Base-by-base conservation (phyloP, 1,140 invertebrate species). In the Steinernema feltiae region DNA sequence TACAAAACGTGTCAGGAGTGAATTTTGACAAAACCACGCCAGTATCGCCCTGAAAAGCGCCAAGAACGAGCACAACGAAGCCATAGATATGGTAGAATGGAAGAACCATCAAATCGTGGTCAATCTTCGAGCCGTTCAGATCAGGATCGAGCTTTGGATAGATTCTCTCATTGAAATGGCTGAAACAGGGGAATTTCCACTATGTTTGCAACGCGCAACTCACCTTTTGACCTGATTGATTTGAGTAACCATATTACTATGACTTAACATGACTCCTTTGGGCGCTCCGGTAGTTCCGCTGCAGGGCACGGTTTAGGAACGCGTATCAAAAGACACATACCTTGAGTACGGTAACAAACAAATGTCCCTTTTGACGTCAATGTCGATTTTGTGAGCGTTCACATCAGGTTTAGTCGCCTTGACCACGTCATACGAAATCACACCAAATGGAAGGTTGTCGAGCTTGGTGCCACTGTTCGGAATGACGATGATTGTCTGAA, bases 221-320 rank as follows among this genome's bases (percentile, higher is more conserved):
- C 24, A 63, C 53, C 7, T 27, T 63, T 21, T 21, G 24, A 92
- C 91, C 53, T 93, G 91, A 86, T 92, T 92, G 73, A 94, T 90
- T 2, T 92, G 92, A 1, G 93, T 17, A 3, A 82, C 35, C 48
- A 88, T 84, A 81, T 87, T 88, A 70, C 87, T 86, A 79, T 88
- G 87, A 78, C 83, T 86, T 3, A 88, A 76, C 87, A 88, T 88
- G 18, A 87, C 88, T 30, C 87, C 88, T 79, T 88, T 88, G 7
- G 87, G 87, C 79, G 86, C 85, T 30, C 87, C 88, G 71, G 88
- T 88, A 0, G 87, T 88, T 12, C 88, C 88, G 72, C 94, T 96
- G 24, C 7, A 63, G 24, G 24, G 12, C 15, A 27, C 7, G 7
- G 24, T 41, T 41, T 63, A 12, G 12, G 24, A 63, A 63, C 2